Evolutionary conservation across 2,888 invertebrate genomes (phyloP), one percentile per base, ranked within the genome.

Genomic region (Plebejus melissa): DNA sequence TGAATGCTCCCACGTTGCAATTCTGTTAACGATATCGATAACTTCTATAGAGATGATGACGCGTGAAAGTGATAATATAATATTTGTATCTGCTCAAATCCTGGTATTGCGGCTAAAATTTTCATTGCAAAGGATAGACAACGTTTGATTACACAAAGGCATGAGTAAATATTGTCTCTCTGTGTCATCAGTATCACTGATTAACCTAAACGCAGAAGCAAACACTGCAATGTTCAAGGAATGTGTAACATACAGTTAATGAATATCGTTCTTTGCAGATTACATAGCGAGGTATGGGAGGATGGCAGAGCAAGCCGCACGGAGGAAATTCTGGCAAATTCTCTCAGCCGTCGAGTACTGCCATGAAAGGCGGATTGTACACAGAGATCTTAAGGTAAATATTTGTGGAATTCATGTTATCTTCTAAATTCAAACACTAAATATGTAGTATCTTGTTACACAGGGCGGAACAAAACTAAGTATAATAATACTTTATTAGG

Each of bases 291-390:
- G 97, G 82, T 97, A 97, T 85, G 98, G 98, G n/a, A 94, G 98
- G 79, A 98, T 99, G 97, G 96, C 97, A 36, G 99, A 99, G 91
- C 95, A 96, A 79, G 97, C 98, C 75, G 99, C 99, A 7, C 94
- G 98, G 75, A 95, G 96, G 80, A 98, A 98, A 89, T 99, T 99
- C 94, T 98, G 98, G 96, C 99, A 99, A 94, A 99, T 99, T 83
- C 94, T 99, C 77, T 97, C 98, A 32, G 99, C 99, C 75, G 98
- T 99, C 78, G 98, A 99, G 89, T 99, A 99, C 90, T 98, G 99
- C 87, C 99, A 99, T 89, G 97, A 96, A 82, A 95, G 97, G 85
- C 96, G 97, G 84, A 97, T 99, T 84, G 99, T 99, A 76, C 99
- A 99, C 93, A 95, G 99, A 87, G 99, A 99, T 94, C 96, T 99